phyloP scores from a whole-genome alignment of 2,113 vertebrate species.

The Thamnophis sirtalis region DNA sequence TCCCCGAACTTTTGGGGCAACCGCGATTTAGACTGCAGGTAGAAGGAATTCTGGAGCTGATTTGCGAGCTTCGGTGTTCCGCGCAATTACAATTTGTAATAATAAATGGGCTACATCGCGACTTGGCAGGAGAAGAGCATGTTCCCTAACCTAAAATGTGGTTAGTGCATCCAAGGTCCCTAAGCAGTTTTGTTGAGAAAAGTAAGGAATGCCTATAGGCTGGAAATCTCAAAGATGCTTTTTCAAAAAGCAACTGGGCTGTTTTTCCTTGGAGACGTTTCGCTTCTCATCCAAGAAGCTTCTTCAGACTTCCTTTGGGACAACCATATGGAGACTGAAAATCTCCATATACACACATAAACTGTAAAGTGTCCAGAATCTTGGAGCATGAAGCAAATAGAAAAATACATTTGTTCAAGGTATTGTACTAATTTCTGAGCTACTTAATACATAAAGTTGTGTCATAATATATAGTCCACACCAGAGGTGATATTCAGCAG shows the following conservation, averaged over 20 bases:
- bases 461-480: neutral
- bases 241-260: neutral
- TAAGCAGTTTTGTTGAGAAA: neutral
- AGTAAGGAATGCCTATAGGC: neutral
- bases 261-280: neutral
- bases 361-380: neutral
- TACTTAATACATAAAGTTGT: neutral
- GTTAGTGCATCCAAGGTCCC: neutral
- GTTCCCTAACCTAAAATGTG: neutral
- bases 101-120: neutral
- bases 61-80: neutral
- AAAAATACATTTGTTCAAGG: neutral
- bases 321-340: neutral
- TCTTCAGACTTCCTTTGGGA: neutral
- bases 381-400: neutral
- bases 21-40: neutral
- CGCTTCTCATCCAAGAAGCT: neutral
- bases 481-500: no score
- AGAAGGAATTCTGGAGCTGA: neutral
- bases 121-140: neutral
- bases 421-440: neutral
- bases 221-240: neutral
- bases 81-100: neutral
- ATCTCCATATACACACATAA: neutral
- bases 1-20: neutral